Base-by-base conservation (phyloP, 2,888 invertebrate genomes). In the Drosophila subquinaria region DNA sequence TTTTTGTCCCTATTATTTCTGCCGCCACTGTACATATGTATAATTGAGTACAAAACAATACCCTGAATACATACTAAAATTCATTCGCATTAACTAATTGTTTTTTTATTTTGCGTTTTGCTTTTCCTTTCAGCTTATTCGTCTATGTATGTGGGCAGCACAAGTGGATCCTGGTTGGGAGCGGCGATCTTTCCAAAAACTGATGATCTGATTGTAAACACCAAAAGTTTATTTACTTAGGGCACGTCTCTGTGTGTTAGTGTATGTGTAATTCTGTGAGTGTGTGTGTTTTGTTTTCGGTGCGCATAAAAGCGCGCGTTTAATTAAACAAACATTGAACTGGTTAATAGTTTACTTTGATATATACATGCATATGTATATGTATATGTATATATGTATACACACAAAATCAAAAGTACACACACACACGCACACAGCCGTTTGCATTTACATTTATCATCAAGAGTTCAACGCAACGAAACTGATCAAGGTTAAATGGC, bases 391-490 rank as follows among this genome's bases (percentile, higher is more conserved):
- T 15, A 60, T 50, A 20, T 48, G 13, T 15, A 45, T 62, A 64
- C 52, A 57, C 30, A 59, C 57, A 48, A 62, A 40, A 60, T 57
- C 43, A 65, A 55, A 56, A 45, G 71, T 36, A 40, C 53, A 71
- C 61, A 62, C 45, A 38, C 35, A 45, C n/a, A 4, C 15, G 27
- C 35, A 57, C 51, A 48, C 33, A 47, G 38, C 36, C 61, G 50
- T 59, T 43, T 56, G 59, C 69, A 61, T 61, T 61, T 64, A 67
- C 67, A 85, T 80, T 78, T 73, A 80, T 76, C 69, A 74, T 78
- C 48, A 71, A 86, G 80, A 88, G 88, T 88, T 82, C 82, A 82
- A 82, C 83, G 83, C 72, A 86, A 82, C 70, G 55, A 70, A 72
- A 80, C 70, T 64, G 80, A 82, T 86, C 82, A 82, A 82, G 82